These are phyloP conservation scores for Hypomecis atomaria DNA, from an alignment of 2,888 invertebrate genomes.

Conservation along the genomic window DNA sequence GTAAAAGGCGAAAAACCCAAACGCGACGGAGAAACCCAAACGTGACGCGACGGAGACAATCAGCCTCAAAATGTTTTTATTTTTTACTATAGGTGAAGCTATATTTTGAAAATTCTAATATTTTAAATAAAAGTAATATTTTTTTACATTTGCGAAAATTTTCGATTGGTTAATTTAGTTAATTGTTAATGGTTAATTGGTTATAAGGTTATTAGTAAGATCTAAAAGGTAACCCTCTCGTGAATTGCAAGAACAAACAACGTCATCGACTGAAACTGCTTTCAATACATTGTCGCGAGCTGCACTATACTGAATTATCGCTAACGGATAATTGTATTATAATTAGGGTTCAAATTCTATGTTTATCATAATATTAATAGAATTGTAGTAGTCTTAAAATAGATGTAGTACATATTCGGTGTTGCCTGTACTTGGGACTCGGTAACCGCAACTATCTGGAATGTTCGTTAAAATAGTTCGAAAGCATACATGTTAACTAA, in stretches of 20 bases:
- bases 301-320: constrained; percentile 6
- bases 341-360: constrained; percentile 7
- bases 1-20: no score
- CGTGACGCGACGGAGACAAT: no score
- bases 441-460: constrained; percentile 2
- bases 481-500: constrained; percentile 4
- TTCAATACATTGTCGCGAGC: constrained; percentile 8
- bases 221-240: background rate
- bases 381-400: constrained; percentile 19
- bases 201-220: no score
- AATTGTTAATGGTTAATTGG: no score
- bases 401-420: constrained; percentile 21
- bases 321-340: constrained; percentile 5
- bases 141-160: no score
- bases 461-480: constrained; percentile 6
- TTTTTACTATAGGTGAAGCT: no score
- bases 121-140: no score
- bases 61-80: no score
- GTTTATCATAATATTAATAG: constrained; percentile 17
- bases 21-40: no score
- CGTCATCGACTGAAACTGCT: background rate
- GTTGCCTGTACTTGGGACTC: constrained; percentile 17
- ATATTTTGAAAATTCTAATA: no score
- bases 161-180: no score
- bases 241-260: background rate